phyloP scores from a whole-genome alignment of 2,888 invertebrate species.

The Ephialtes manifestator region DNA sequence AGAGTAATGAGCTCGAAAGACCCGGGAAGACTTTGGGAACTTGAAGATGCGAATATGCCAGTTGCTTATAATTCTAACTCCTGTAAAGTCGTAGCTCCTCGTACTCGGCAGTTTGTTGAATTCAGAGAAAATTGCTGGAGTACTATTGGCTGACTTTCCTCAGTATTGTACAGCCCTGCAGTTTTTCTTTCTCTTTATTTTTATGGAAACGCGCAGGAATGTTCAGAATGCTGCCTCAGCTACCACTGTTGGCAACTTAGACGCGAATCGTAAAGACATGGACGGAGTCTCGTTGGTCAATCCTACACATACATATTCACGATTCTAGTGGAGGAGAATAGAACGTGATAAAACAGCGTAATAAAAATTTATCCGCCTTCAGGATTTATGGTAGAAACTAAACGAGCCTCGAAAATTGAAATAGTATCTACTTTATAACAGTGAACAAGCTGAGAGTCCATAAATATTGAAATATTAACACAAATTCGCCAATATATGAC shows the following conservation, averaged over 20 bases:
- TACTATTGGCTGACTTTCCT: slow-evolving; percentile 30
- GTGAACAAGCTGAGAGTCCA: no score
- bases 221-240: slow-evolving; percentile 21
- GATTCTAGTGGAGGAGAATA: background rate
- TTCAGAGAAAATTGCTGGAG: slow-evolving; percentile 21
- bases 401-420: no score
- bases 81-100: background rate
- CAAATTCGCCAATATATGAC: no score
- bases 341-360: background rate
- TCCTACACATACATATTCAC: background rate
- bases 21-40: background rate
- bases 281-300: background rate
- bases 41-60: slow-evolving; percentile 9
- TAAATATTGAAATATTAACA: no score
- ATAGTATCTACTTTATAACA: no score
- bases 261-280: background rate
- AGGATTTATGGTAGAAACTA: background rate
- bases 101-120: slow-evolving; percentile 16
- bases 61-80: background rate
- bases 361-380: background rate
- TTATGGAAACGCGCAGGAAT: slow-evolving; percentile 41
- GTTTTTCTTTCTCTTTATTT: slow-evolving; percentile 46
- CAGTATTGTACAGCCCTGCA: slow-evolving; percentile 43
- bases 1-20: slow-evolving; percentile 52
- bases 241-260: background rate